Conservation (phyloP, 1,140 invertebrate species). For the Drosophila mauritiana region DNA sequence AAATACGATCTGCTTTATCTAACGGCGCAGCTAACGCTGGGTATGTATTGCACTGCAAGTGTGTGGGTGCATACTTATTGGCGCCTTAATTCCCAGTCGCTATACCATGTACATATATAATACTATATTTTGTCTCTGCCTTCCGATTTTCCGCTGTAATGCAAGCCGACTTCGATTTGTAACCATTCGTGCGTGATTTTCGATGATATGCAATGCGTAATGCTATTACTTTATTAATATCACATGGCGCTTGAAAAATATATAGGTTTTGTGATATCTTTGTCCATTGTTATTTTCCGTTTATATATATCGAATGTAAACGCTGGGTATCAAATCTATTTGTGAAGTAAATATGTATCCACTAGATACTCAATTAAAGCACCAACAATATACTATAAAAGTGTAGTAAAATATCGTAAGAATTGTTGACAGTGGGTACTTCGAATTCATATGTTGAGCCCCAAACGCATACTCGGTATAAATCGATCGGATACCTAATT, state of each 20-base stretch:
- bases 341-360: background rate
- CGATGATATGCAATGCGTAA: background rate
- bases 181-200: conserved; percentile 10
- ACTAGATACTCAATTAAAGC: background rate
- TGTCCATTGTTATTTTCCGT: background rate
- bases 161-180: background rate
- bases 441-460: no score
- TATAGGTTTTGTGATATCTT: background rate
- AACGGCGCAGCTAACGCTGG: conserved; percentile 65
- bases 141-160: conserved; percentile 12
- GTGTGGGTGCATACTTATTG: conserved; percentile 32
- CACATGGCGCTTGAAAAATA: conserved; percentile 3
- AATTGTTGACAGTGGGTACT: background rate
- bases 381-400: background rate
- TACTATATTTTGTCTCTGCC: conserved; percentile 45
- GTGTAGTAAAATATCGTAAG: background rate
- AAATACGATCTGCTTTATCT: conserved; percentile 70
- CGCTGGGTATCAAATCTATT: background rate
- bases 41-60: conserved; percentile 55
- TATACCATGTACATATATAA: conserved; percentile 13
- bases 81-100: conserved; percentile 41
- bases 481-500: conserved; percentile 13
- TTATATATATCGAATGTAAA: background rate
- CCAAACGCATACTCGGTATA: conserved; percentile 10
- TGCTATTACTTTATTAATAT: conserved; percentile 22